phyloP scores from a whole-genome alignment of 2,797 vertebrate species.

The Pantherophis alleghaniensis region DNA sequence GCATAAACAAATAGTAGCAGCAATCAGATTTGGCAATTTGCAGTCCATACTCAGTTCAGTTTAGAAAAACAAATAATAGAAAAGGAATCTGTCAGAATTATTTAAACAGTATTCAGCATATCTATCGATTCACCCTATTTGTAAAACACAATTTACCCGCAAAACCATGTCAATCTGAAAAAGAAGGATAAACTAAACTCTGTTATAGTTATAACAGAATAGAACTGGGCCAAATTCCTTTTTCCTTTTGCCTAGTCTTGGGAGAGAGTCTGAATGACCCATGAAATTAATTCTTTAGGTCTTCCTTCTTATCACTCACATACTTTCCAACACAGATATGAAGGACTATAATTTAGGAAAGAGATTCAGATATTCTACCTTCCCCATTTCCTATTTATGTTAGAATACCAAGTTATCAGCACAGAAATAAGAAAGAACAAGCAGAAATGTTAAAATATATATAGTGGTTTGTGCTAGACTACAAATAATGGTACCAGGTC shows the following conservation, averaged over 20 bases:
- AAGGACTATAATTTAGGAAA: background rate
- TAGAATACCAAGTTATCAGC: background rate
- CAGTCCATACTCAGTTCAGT: conserved; percentile 35
- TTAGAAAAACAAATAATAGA: conserved; percentile 50
- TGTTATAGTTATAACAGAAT: background rate
- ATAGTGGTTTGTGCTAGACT: background rate
- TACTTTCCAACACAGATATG: background rate
- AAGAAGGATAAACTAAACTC: background rate
- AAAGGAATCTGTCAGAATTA: conserved; percentile 43
- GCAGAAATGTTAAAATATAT: background rate
- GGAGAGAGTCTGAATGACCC: background rate
- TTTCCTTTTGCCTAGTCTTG: background rate
- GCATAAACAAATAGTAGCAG: conserved; percentile 29
- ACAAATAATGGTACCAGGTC: background rate
- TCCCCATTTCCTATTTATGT: background rate
- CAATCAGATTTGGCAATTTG: conserved; percentile 45
- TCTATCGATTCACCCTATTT: background rate
- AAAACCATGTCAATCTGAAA: background rate
- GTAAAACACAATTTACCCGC: background rate
- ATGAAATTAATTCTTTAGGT: background rate
- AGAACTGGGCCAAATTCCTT: background rate
- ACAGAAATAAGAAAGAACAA: background rate
- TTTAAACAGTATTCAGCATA: conserved; percentile 31
- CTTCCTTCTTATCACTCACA: background rate
- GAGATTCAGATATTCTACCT: background rate